These are phyloP conservation scores for Mamestra configurata DNA, from an alignment of 1,140 invertebrate genomes.

Conservation along the genomic window DNA sequence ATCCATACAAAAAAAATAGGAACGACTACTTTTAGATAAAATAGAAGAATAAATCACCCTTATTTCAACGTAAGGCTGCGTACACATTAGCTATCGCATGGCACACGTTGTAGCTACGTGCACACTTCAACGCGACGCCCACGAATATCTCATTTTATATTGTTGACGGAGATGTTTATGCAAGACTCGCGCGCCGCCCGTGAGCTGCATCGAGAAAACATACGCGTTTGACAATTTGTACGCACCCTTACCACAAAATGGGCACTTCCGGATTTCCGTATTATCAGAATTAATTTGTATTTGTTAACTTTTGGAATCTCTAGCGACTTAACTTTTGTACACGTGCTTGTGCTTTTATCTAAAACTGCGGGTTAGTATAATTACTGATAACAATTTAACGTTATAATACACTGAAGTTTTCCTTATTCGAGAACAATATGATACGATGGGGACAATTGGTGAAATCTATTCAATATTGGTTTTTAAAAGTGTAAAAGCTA, in stretches of 20 bases:
- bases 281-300: constrained; percentile 17
- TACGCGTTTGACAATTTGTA: constrained; percentile 2
- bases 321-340: neutral
- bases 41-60: neutral
- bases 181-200: constrained; percentile 19
- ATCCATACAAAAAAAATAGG: too few species aligned
- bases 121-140: neutral
- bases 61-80: neutral
- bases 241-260: constrained; percentile 6
- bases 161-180: constrained; percentile 29
- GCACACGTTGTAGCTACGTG: neutral
- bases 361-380: neutral
- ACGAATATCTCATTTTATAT: constrained; percentile 28
- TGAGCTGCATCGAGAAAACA: constrained; percentile 16
- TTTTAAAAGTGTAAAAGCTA: too few species aligned
- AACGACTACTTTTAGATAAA: neutral
- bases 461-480: too few species aligned
- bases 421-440: neutral
- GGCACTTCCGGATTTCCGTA: neutral
- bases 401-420: neutral
- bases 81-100: neutral
- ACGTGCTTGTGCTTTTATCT: neutral
- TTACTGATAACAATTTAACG: neutral
- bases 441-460: too few species aligned
- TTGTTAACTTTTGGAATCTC: constrained; percentile 7